Base-by-base conservation (phyloP, 2,113 vertebrate genomes). In the Dromiciops gliroides region DNA sequence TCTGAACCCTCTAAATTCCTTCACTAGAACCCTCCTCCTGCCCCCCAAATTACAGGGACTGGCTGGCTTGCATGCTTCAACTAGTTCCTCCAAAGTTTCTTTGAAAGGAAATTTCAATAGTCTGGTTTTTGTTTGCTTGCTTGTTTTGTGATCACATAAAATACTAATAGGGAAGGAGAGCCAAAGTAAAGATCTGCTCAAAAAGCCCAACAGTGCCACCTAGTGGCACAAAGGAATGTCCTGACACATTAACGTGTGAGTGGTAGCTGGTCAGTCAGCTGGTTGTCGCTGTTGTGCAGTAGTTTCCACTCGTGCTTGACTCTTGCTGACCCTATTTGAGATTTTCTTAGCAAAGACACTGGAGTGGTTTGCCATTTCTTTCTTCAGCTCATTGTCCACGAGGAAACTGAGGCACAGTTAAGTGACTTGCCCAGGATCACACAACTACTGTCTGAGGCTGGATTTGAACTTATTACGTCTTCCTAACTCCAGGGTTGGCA, bases 151-250 rank as follows among this genome's bases (percentile, higher is more conserved):
- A 51, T 50, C 91, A 48, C 9, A 75, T 94, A 49, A 94, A 83
- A 37, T 1, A 24, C 7, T 3, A 5, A 51, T 10, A 22, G 7
- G 3, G 16, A 8, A 3, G 26, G 26, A 22, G 28, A n/a, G 4
- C 1, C 0, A 0, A 6, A 51, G 0, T 28, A 92, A 95, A n/a
- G 83, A 88, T 90, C 94, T 96, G 51, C 25, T 89, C 89, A 96
- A 50, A 93, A 96, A 97, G 97, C 97, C 98, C 97, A 91, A 94
- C 96, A 94, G 97, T 95, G 97, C 98, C 98, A 98, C 95, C 98
- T 98, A 97, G 97, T 88, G 98, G 97, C 83, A 96, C 96, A 94
- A 0, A 8, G 25, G 3, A 91, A 90, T 91, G 92, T 96, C 23
- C n/a, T n/a, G 22, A 44, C 31, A 23, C 19, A 8, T 44, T 22